These are phyloP conservation scores for Andrena hattorfiana DNA, from an alignment of 2,888 invertebrate species.

Conservation along the genomic window DNA sequence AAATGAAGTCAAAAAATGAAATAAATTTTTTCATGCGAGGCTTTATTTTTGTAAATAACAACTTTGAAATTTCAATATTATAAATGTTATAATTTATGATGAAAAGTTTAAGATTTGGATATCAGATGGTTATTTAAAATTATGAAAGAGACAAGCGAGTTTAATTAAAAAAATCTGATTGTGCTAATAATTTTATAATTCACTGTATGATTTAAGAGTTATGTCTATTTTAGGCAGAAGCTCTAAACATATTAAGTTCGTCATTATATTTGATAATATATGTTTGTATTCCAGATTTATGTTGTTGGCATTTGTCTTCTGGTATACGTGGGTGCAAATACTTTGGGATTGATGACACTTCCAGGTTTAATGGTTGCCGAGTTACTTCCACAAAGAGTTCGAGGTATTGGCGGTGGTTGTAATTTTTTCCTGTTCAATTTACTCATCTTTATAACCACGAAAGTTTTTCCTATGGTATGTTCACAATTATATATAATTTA, in stretches of 20 bases:
- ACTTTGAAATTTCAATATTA: too few species aligned
- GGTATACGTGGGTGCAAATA: slow-evolving; percentile 91
- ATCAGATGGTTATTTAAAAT: too few species aligned
- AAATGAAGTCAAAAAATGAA: too few species aligned
- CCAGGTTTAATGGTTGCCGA: slow-evolving; percentile 92
- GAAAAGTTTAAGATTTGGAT: too few species aligned
- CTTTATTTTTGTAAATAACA: too few species aligned
- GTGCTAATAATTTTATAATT: too few species aligned
- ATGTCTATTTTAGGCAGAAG: too few species aligned
- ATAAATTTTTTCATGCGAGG: too few species aligned
- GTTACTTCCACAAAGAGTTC: slow-evolving; percentile 90
- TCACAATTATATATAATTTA: neutral
- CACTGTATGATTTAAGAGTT: too few species aligned
- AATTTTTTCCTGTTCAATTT: slow-evolving; percentile 91
- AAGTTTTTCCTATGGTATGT: slow-evolving; percentile 89
- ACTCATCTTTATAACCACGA: slow-evolving; percentile 89
- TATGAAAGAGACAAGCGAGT: too few species aligned
- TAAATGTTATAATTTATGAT: too few species aligned
- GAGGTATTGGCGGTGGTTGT: slow-evolving; percentile 91
- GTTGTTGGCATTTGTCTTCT: slow-evolving; percentile 86
- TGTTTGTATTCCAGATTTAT: slow-evolving; percentile 75
- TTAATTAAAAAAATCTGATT: too few species aligned
- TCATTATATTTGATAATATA: neutral
- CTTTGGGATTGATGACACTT: slow-evolving; percentile 90
- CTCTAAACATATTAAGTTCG: neutral